Evolutionary conservation across 2,113 vertebrate species (phyloP).

Genomic region (Microcebus griseorufus): DNA sequence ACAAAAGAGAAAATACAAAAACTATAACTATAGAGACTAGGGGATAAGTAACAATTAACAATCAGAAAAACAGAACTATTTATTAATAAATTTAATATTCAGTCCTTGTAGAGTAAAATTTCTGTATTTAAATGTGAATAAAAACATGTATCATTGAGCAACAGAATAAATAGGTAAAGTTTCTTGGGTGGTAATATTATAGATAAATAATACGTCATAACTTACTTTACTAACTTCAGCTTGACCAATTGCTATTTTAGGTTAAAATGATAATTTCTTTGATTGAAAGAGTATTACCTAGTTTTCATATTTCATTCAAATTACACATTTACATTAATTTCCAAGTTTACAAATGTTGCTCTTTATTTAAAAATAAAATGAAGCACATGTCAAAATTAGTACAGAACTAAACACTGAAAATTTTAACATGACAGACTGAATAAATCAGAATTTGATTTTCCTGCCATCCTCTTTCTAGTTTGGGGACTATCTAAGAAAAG

Average conservation of each 20-base stretch:
- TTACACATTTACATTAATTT: neutral
- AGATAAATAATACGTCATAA: neutral
- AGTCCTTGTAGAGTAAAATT: neutral
- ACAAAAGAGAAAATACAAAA: neutral
- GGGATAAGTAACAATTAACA: neutral
- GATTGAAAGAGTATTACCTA: neutral
- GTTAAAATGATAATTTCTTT: neutral
- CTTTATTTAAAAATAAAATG: neutral
- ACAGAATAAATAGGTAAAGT: neutral
- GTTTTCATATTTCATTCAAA: neutral
- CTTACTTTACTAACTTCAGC: neutral
- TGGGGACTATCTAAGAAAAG: neutral
- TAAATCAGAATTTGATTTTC: neutral
- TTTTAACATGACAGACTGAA: neutral
- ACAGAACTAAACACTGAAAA: neutral
- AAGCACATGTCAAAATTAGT: neutral
- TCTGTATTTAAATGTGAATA: neutral
- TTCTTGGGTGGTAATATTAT: neutral
- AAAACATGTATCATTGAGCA: neutral
- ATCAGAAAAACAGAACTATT: neutral
- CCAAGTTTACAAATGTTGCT: neutral
- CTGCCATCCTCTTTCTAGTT: neutral
- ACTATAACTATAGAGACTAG: neutral
- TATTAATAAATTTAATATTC: constrained; percentile 20
- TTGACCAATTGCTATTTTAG: neutral